Base-by-base conservation (phyloP, 2,113 vertebrate genomes). In the Mesoclemmys tuberculata region DNA sequence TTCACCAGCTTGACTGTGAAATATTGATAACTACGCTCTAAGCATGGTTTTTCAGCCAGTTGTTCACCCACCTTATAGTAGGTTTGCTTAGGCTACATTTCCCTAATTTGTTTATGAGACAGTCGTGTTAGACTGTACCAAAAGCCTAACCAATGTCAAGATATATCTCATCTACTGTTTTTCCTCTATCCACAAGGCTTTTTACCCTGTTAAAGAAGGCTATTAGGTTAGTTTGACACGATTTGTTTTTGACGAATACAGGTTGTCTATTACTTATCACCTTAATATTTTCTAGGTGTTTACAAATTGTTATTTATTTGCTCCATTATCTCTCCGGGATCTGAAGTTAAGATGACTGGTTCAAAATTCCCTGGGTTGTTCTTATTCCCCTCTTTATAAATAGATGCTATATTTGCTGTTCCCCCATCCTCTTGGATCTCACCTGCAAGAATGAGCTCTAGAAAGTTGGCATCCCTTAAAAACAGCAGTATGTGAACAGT, bases 391-490 rank as follows among this genome's bases (percentile, higher is more conserved):
- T 71, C n/a, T 71, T 38, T 71, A 38, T 38, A 71, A 71, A 71
- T 21, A 71, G 35, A 22, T 21, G n/a, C 9, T 71, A 38, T 71
- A 38, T 71, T 21, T 71, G n/a, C 64, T 19, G 19, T 5, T 38
- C 21, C 5, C 16, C 64, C 21, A 19, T 71, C n/a, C 64, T 38
- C 61, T 71, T 8, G n/a, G 64, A 71, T 71, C n/a, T 71, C 5
- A 19, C n/a, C n/a, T 71, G n/a, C 64, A 71, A 90, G 78, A 94
- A 89, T 9, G 8, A 94, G 38, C 55, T 90, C 78, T 44, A 90
- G 51, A 92, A 46, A 96, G 26, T 38, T 91, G 64, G 52, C 86
- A 95, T 90, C 92, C 93, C 92, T 96, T 96, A 55, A 84, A 94
- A 95, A 96, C 78, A 91, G 89, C 85, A 77, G 48, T 91, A 94